Base-by-base conservation (phyloP, 2,797 vertebrate genomes). In the Euphonia xanthogaster region DNA sequence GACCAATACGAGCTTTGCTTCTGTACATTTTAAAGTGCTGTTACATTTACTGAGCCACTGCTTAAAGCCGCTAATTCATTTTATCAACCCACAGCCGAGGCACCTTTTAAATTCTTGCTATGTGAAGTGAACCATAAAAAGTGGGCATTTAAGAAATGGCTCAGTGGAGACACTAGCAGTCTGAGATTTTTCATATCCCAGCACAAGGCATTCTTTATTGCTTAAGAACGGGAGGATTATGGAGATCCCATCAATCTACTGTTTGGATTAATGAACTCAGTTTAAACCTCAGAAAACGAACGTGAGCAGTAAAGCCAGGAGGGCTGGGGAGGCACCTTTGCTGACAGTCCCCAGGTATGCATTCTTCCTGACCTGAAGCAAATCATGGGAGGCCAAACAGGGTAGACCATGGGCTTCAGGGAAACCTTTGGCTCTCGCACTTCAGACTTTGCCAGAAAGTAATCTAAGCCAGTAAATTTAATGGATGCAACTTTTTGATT, bases 201-300 rank as follows among this genome's bases (percentile, higher is more conserved):
- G 70, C 66, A 93, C 66, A 90, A 94, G 89, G 62, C 75, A 85
- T 94, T 92, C 86, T 91, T 96, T 87, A 90, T 85, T 95, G 88
- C 76, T 90, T 62, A 90, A 89, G 75, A 82, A 42, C 31, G 65
- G 62, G 40, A 93, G 88, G 92, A 89, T 92, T 94, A 82, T 14
- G 39, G 77, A 67, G 37, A 94, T 81, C 50, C 57, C 70, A 87
- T 93, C 84, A 87, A 79, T 83, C 61, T 79, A 66, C 77, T 85
- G 33, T 80, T 94, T 80, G 61, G 86, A 74, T 79, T 92, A 94
- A 95, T 58, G 42, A 96, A 78, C 50, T 95, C 54, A 61, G 58
- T 72, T 82, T 87, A 87, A 94, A 83, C 68, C 42, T 67, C 65
- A 90, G 77, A 83, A 93, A 75, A 77, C 0, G 8, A 93, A 86